phyloP scores from a whole-genome alignment of 2,888 invertebrate species.

The Emmelina monodactyla region DNA sequence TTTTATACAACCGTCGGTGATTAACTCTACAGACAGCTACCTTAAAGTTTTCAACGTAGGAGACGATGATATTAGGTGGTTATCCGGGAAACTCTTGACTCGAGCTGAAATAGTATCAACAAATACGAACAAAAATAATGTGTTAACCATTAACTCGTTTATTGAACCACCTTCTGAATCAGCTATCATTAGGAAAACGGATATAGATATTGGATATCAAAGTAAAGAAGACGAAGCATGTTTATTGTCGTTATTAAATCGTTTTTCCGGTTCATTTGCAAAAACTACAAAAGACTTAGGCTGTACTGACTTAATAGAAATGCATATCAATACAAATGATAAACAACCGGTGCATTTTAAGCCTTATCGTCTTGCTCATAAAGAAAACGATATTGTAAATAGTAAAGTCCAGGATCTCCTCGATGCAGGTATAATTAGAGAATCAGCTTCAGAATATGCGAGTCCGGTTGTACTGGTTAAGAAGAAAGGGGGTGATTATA shows the following conservation, averaged over 20 bases:
- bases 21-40: neutral
- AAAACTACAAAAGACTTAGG: conserved; percentile 7
- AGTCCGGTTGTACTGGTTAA: conserved; percentile 16
- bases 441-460: conserved; percentile 16
- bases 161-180: neutral
- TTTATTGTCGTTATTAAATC: conserved; percentile 6
- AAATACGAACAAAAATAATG: neutral
- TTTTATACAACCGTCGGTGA: neutral
- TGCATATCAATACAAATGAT: no score
- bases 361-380: conserved; percentile 12
- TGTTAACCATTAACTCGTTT: neutral
- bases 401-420: conserved; percentile 14
- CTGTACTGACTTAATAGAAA: conserved; percentile 3
- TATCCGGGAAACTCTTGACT: conserved; percentile 1
- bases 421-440: conserved; percentile 16
- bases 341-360: no score
- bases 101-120: neutral
- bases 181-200: neutral
- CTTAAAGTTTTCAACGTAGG: conserved; percentile 5
- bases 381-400: conserved; percentile 14
- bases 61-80: neutral
- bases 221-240: neutral
- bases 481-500: conserved; percentile 14
- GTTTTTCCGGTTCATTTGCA: conserved; percentile 4
- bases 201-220: conserved; percentile 1